phyloP scores from a whole-genome alignment of 2,888 invertebrate genomes.

The Idaea dimidiata region DNA sequence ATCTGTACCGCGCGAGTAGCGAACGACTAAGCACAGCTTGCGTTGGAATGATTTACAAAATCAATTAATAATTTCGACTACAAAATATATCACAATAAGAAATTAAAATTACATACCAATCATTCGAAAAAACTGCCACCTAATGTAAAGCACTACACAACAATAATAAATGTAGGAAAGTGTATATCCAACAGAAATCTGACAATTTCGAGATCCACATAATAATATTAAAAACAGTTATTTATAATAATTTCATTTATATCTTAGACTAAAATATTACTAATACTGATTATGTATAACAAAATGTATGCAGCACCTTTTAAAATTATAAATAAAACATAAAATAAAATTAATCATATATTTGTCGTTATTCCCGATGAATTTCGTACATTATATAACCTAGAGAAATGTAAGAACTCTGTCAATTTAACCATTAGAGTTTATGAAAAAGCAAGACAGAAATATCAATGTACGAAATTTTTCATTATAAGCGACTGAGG shows the following conservation, averaged over 20 bases:
- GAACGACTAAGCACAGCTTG: background rate
- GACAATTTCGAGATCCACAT: conserved; percentile 36
- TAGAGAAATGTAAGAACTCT: no score
- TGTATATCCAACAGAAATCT: conserved; percentile 12
- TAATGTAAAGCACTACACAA: background rate
- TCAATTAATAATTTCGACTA: conserved; percentile 7
- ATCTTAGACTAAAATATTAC: conserved; percentile 29
- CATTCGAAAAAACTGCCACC: background rate
- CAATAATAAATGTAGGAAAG: background rate
- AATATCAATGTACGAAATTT: background rate
- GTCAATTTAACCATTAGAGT: no score
- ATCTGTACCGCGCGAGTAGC: background rate
- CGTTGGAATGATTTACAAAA: conserved; percentile 35
- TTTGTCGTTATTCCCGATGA: no score
- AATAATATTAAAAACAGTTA: conserved; percentile 41
- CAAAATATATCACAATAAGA: conserved; percentile 15
- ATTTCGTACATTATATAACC: no score
- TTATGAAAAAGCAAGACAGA: no score
- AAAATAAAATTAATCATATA: no score
- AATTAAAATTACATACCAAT: conserved; percentile 6
- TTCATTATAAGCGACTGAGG: no score
- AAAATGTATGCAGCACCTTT: conserved; percentile 36
- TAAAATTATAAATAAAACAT: conserved; percentile 9
- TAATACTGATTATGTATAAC: conserved; percentile 53
- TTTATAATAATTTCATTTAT: conserved; percentile 33